Evolutionary conservation across 1,140 invertebrate genomes (phyloP), one percentile per base, ranked within the genome.

Genomic region (Solenopsis fugax): DNA sequence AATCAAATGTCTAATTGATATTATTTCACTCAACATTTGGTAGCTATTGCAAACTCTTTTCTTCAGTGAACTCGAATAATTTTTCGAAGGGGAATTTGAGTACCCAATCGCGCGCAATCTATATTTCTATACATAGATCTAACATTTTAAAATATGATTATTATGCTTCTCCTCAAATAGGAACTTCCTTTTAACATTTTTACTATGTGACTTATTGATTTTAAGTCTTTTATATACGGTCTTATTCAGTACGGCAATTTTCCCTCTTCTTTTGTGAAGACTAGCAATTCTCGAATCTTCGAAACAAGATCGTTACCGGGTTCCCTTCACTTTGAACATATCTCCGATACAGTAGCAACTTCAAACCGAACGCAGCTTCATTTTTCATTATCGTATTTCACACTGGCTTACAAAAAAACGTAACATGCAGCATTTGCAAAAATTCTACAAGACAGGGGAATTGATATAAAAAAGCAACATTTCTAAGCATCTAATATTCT

Each of bases 311-410:
- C 54, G 54, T 82, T 73, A 82, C 54, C 18, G 24, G 6, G 41
- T 34, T 60, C 5, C 34, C 41, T 82, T 54, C 65, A 73, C 67
- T 82, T 82, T 82, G 80, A 73, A 73, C 67, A 73, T 24, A 60
- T 73, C 54, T 73, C 41, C 18, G 34, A 9, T n/a, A 82, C 41
- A 56, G 54, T 48, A 73, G 67, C n/a, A n/a, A n/a, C n/a, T n/a
- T n/a, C n/a, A n/a, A n/a, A n/a, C 73, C 67, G 24, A 60, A 82
- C 52, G 37, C 24, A 72, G 64, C 6, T 48, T 73, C 21, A 60
- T 52, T 65, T 82, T 73, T 82, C 54, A 82, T 82, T 82, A 82
- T 82, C 52, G 65, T 82, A 82, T 54, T 82, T 82, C 52, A 50
- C 58, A 60, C 41, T 72, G 24, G 58, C 24, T 82, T 12, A 48